Conservation (phyloP, 2,888 invertebrate species). For the Noctua pronuba region DNA sequence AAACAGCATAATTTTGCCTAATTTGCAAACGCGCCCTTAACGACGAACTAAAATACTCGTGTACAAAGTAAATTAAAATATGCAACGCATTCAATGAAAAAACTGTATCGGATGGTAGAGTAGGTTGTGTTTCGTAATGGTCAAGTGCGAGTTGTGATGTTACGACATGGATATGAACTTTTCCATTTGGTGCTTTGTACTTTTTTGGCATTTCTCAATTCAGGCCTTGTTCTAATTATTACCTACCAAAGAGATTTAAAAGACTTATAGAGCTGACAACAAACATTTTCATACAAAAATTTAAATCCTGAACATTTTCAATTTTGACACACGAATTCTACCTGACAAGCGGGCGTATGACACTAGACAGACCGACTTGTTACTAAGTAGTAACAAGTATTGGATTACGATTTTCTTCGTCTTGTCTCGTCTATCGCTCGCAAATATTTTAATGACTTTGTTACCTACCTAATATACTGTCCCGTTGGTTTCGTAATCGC, state of each 20-base stretch:
- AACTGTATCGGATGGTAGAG: constrained; percentile 54
- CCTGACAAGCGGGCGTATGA: too few relatives aligned
- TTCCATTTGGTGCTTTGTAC: not conserved
- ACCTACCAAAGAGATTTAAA: not conserved
- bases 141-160: constrained; percentile 43
- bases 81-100: constrained; percentile 56
- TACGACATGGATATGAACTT: not conserved
- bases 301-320: too few relatives aligned
- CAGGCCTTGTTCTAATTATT: not conserved
- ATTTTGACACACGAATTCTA: too few relatives aligned
- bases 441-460: not conserved
- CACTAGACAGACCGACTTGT: too few relatives aligned
- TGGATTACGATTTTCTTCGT: too few relatives aligned
- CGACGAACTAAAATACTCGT: constrained; percentile 50
- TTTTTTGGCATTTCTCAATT: not conserved
- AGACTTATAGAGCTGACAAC: not conserved
- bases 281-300: not conserved
- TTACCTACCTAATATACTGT: not conserved
- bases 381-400: too few relatives aligned
- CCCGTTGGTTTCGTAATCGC: too few relatives aligned
- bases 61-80: constrained; percentile 63
- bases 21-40: too few relatives aligned
- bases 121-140: constrained; percentile 34
- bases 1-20: too few relatives aligned
- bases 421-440: too few relatives aligned